Base-by-base conservation (phyloP, 2,888 invertebrate species). In the Rotaria socialis region DNA sequence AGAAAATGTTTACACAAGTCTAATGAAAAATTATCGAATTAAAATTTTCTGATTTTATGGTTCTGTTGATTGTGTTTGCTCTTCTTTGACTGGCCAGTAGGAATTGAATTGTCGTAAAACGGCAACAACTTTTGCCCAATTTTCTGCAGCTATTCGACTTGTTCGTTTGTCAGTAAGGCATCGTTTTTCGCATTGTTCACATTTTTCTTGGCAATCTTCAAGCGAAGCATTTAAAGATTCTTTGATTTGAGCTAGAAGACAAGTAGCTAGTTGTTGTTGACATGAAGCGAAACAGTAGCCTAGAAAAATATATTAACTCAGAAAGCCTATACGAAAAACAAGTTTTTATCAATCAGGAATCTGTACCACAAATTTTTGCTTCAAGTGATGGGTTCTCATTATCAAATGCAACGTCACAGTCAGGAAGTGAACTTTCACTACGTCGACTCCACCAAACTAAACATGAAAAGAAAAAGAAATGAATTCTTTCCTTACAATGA, bases 291-390 rank as follows among this genome's bases (percentile, higher is more conserved):
- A 67, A 67, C 67, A 67, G 27, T 67, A 67, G 22, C 67, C 67
- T 67, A 10, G 27, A 67, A 84, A 84, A 52, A 14, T 14, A 52
- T 52, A 11, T 52, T 52, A 52, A 52, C 11, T 16, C 3, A 52
- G 11, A 16, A 4, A 52, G 16, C 3, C 16, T 4, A 50, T 52
- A 16, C 4, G 11, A 52, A 52, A 52, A 52, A 52, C 52, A 52
- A 52, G 3, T 52, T 11, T 11, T 16, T 11, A 47, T 56, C 8
- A 27, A 27, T 35, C 7, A 84, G 4, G 10, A 24, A 7, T 84
- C 10, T 3, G 4, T 58, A 47, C 75, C 86, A 86, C 35, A 87
- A 56, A 55, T 87, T 87, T 47, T 50, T 24, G 16, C 22, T 86
- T 85, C 24, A 35, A 55, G 41, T 19, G 35, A 85, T 22, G n/a